phyloP scores from a whole-genome alignment of 2,797 vertebrate genomes.

The Zonotrichia albicollis region DNA sequence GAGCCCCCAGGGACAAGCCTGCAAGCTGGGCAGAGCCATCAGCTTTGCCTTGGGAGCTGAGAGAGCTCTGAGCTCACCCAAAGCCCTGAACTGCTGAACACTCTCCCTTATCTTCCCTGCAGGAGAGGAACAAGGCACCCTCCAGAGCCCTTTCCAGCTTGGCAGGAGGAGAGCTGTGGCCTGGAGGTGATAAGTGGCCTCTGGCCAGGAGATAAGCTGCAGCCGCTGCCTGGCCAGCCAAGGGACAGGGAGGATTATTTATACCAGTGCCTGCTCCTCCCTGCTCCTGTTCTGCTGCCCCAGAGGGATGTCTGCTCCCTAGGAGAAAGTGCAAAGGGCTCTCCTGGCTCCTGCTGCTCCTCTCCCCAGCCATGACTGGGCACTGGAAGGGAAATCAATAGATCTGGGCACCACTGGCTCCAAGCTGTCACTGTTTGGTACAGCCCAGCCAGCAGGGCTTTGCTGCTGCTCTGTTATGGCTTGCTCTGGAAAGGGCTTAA shows the following conservation, averaged over 20 bases:
- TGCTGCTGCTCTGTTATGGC: background rate
- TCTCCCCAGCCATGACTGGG: background rate
- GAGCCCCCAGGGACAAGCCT: background rate
- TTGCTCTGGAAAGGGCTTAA: conserved; percentile 2
- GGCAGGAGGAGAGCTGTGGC: background rate
- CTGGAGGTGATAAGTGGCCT: background rate
- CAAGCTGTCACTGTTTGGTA: background rate
- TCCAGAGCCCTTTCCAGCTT: background rate
- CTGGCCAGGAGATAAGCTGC: conserved; percentile 52
- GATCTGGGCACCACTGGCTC: fast-evolving
- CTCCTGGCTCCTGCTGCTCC: background rate
- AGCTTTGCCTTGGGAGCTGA: background rate
- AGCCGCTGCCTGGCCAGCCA: background rate
- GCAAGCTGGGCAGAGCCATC: background rate
- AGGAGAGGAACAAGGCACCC: background rate
- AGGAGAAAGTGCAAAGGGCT: background rate
- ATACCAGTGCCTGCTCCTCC: conserved; percentile 16
- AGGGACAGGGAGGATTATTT: conserved; percentile 12
- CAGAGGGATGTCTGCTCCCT: background rate
- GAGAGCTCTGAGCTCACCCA: background rate
- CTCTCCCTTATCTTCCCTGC: background rate
- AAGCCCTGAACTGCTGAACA: background rate
- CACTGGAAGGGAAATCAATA: background rate
- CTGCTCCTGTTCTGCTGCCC: background rate
- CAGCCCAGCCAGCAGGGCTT: fast-evolving